phyloP scores from a whole-genome alignment of 2,113 vertebrate species.

The Xiphophorus maculatus region DNA sequence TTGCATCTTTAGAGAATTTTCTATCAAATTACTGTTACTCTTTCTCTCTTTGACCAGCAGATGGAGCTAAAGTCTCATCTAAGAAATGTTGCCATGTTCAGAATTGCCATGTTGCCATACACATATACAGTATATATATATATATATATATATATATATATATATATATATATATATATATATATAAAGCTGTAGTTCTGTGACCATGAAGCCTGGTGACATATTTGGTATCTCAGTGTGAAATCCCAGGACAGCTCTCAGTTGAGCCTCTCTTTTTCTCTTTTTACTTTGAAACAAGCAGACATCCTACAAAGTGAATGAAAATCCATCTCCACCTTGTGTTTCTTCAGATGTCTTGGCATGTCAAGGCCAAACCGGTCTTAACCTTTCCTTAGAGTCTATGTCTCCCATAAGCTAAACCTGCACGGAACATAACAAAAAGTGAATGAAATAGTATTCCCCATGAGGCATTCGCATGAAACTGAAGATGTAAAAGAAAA shows the following conservation, averaged over 20 bases:
- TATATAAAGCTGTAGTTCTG: neutral
- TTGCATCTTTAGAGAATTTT: too few species aligned
- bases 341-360: constrained; percentile 41
- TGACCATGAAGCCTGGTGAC: neutral
- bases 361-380: constrained; percentile 23
- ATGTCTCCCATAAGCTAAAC: too few species aligned
- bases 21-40: neutral
- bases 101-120: too few species aligned
- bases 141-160: neutral
- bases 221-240: constrained; percentile 15
- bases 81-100: too few species aligned
- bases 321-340: constrained; percentile 11
- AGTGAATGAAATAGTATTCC: constrained; percentile 4
- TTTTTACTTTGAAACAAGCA: constrained; percentile 14
- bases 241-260: constrained; percentile 30
- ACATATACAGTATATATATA: too few species aligned
- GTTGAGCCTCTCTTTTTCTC: constrained; percentile 21
- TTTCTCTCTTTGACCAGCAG: constrained; percentile 17
- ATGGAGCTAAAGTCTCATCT: neutral
- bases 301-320: neutral
- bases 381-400: neutral
- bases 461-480: constrained; percentile 4
- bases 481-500: neutral
- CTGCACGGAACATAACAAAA: neutral
- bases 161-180: neutral